Percentiles rank a stretch among this genome's conserved stretches.
These are phyloP conservation scores for Misgurnus anguillicaudatus DNA, from an alignment of 2,113 vertebrate genomes.

Conservation along the genomic window DNA sequence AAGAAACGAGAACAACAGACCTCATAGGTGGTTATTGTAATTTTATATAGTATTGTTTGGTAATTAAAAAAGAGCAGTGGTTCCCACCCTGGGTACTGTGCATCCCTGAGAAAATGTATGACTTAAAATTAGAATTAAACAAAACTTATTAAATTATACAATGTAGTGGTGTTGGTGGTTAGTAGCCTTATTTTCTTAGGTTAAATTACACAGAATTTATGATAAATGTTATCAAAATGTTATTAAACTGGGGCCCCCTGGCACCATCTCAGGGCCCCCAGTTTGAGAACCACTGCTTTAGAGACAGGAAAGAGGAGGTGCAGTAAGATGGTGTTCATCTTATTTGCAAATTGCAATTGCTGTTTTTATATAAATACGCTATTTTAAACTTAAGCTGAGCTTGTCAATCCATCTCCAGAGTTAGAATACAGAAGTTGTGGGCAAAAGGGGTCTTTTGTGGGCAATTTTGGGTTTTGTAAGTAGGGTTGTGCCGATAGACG, in stretches of 20 bases:
- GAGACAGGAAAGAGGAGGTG: not conserved
- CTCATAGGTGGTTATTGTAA: not conserved
- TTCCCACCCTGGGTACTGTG: too few species aligned
- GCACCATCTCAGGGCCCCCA: too few species aligned
- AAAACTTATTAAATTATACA: too few species aligned
- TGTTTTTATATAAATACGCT: not conserved
- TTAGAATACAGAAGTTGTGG: not conserved
- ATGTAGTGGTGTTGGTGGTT: too few species aligned
- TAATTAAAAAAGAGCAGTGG: not conserved
- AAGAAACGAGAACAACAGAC: not conserved
- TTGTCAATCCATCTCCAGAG: not conserved
- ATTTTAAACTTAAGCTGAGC: not conserved
- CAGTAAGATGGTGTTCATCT: too few species aligned
- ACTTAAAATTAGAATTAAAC: not conserved
- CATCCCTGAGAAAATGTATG: too few species aligned
- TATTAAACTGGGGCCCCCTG: too few species aligned
- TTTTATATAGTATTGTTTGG: not conserved
- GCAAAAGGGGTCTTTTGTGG: not conserved
- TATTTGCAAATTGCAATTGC: not conserved
- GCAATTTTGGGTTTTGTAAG: not conserved
- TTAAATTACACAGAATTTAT: too few species aligned
- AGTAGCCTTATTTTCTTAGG: too few species aligned
- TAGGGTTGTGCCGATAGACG: too few species aligned
- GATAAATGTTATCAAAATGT: too few species aligned
- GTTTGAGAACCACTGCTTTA: not conserved